Evolutionary conservation across 53 echinoderm and acorn worm species (phyloP).

Genomic region (Luidia sarsii): DNA sequence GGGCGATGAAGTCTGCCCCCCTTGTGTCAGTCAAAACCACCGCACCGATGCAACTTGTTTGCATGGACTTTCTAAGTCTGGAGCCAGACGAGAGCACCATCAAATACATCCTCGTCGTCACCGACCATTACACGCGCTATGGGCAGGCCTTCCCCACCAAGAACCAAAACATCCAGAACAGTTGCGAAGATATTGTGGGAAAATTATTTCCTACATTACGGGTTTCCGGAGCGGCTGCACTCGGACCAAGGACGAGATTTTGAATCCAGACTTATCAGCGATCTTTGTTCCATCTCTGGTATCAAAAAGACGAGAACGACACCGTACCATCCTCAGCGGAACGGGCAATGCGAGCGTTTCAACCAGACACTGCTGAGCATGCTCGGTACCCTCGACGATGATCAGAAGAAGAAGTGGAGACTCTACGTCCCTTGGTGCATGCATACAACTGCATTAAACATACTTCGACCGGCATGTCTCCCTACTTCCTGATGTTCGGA

Average conservation of each 20-base stretch:
- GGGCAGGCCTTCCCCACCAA: constrained; percentile 59
- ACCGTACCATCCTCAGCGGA: constrained; percentile 61
- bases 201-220: constrained; percentile 34
- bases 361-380: constrained; percentile 56
- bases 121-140: constrained; percentile 63
- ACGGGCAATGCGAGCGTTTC: constrained; percentile 68
- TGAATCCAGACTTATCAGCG: constrained; percentile 55
- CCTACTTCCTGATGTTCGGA: constrained; percentile 62
- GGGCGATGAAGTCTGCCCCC: constrained; percentile 19
- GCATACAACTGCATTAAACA: constrained; percentile 42
- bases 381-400: constrained; percentile 63
- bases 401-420: constrained; percentile 59
- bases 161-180: constrained; percentile 62
- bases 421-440: constrained; percentile 67
- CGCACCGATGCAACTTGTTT: constrained; percentile 38
- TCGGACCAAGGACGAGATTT: constrained; percentile 61
- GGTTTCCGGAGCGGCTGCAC: constrained; percentile 32
- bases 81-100: constrained; percentile 46
- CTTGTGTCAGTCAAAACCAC: constrained; percentile 24
- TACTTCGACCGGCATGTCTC: constrained; percentile 23
- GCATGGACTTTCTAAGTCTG: constrained; percentile 47
- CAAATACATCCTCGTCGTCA: constrained; percentile 46
- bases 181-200: constrained; percentile 51
- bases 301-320: constrained; percentile 42
- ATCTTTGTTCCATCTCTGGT: constrained; percentile 40